A percentile compares a stretch with the other conserved stretches of the same genome.
Conservation (phyloP, 2,797 vertebrate genomes). For the Premnoplex brunnescens region DNA sequence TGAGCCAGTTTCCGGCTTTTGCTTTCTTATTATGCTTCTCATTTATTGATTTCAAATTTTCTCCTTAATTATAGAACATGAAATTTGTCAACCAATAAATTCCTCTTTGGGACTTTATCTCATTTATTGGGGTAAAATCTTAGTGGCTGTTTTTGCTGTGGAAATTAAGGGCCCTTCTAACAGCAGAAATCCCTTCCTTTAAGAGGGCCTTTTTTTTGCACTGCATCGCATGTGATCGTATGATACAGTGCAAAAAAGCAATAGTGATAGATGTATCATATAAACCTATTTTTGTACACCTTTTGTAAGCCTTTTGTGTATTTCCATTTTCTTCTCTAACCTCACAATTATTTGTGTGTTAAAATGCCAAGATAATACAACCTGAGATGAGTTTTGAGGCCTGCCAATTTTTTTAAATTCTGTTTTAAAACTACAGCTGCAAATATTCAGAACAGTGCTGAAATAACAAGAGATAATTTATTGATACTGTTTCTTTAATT, state of each 20-base stretch:
- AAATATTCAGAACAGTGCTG: background rate
- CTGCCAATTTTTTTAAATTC: background rate
- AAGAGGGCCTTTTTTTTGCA: background rate
- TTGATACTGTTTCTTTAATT: background rate
- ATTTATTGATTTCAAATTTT: background rate
- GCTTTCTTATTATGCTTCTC: background rate
- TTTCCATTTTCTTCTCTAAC: background rate
- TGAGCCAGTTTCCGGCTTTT: background rate
- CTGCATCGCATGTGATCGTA: fast-evolving
- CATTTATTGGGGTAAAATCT: background rate
- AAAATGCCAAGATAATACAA: background rate
- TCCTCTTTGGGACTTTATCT: background rate
- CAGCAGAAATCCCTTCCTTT: background rate
- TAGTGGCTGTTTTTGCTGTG: background rate
- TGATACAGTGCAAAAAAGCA: background rate
- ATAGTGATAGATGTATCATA: background rate
- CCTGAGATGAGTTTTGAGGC: background rate
- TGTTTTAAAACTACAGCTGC: background rate
- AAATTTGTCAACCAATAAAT: background rate
- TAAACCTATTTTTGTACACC: background rate
- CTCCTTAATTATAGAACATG: background rate
- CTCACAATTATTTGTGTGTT: background rate
- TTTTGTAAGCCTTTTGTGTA: background rate
- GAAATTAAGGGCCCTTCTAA: background rate
- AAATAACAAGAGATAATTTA: background rate